Evolutionary conservation across 2,797 vertebrate genomes (phyloP).

Genomic region (Zalophus californianus): DNA sequence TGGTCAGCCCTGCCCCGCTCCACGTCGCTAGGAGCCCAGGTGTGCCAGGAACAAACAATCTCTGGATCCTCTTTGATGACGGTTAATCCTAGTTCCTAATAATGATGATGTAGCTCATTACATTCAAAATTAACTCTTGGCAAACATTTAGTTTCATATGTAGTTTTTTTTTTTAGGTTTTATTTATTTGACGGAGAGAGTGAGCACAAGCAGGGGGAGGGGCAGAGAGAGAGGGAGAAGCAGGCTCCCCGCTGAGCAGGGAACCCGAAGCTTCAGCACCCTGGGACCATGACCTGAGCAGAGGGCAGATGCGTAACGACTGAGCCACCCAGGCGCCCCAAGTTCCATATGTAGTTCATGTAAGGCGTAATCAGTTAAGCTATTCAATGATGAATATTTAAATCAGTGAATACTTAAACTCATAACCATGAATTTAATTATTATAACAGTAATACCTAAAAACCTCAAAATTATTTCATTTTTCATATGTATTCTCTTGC

Average conservation of each 20-base stretch:
- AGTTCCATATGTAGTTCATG: no score
- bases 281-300: neutral
- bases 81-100: neutral
- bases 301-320: neutral
- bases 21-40: no score
- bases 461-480: neutral
- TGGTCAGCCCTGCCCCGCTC: no score
- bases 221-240: neutral
- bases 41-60: neutral
- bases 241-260: neutral
- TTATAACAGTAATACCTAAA: neutral
- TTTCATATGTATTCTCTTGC: neutral
- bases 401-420: neutral
- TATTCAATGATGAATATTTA: neutral
- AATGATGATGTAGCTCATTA: neutral
- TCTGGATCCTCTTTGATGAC: neutral
- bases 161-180: neutral
- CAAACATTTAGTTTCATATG: neutral
- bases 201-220: neutral
- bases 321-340: no score
- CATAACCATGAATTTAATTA: neutral
- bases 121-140: neutral
- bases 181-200: neutral
- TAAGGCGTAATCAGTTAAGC: neutral
- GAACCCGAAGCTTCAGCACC: neutral